phyloP scores from a whole-genome alignment of 2,797 vertebrate species.

The Gila robusta region DNA sequence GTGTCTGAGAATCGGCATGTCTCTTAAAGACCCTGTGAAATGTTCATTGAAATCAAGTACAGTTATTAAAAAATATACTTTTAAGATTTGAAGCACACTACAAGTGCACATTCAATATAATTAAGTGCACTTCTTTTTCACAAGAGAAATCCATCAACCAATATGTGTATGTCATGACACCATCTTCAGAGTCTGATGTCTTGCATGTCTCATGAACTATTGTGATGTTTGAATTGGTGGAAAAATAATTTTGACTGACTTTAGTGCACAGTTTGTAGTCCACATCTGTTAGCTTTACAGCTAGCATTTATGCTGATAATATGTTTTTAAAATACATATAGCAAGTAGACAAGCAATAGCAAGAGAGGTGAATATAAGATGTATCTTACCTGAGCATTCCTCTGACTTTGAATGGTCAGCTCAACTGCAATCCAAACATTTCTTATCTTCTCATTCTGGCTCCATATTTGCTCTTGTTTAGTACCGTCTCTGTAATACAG shows the following conservation, averaged over 20 bases:
- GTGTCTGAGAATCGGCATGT: neutral
- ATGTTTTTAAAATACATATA: neutral
- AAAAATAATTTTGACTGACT: neutral
- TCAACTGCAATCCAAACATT: constrained; percentile 89
- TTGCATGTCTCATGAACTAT: neutral
- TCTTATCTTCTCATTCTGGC: constrained; percentile 83
- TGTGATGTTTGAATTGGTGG: neutral
- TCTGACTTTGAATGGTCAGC: constrained; percentile 87
- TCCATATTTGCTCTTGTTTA: constrained; percentile 91
- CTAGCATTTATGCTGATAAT: neutral
- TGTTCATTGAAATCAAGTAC: neutral
- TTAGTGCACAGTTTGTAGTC: neutral
- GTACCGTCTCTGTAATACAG: constrained; percentile 83
- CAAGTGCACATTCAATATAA: neutral
- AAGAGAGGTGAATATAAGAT: neutral
- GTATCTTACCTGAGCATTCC: constrained; percentile 86
- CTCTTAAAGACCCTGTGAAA: neutral
- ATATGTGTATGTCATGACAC: neutral
- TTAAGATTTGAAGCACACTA: too few relatives aligned
- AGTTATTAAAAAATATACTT: too few relatives aligned
- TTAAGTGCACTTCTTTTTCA: neutral
- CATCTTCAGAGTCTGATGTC: neutral
- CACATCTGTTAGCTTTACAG: neutral
- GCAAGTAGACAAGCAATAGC: neutral
- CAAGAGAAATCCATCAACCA: neutral